phyloP scores from a whole-genome alignment of 2,113 vertebrate species.

The Narcine bancroftii region DNA sequence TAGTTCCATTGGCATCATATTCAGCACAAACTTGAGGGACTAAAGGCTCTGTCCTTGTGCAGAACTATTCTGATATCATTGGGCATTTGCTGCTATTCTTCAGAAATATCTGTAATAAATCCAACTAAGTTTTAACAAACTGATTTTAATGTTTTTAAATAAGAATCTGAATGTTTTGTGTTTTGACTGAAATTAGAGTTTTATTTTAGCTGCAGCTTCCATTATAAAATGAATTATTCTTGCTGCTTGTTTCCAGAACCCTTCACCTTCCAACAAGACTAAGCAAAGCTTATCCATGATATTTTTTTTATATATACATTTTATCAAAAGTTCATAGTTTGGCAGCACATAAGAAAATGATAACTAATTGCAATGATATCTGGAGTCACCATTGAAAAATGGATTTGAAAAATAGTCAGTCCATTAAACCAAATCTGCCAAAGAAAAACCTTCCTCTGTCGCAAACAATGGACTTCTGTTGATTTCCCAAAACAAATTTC shows the following conservation, averaged over 20 bases:
- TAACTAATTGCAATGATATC: neutral
- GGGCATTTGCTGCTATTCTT: neutral
- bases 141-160: neutral
- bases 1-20: too few species aligned
- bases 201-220: neutral
- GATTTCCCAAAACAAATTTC: neutral
- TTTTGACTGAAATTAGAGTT: neutral
- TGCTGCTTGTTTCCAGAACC: neutral
- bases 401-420: neutral
- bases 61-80: neutral
- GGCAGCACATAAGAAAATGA: neutral
- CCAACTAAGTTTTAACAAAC: neutral
- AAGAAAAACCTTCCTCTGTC: neutral
- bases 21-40: too few species aligned
- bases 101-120: neutral
- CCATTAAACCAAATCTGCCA: too few species aligned
- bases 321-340: neutral
- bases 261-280: neutral
- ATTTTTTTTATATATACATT: neutral
- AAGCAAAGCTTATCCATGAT: neutral
- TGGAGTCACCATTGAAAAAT: neutral
- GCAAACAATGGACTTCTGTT: neutral
- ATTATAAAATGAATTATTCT: neutral
- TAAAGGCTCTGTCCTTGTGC: too few species aligned
- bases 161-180: neutral